Base-by-base conservation (phyloP, 2,888 invertebrate species). In the Xestobium rufovillosum region DNA sequence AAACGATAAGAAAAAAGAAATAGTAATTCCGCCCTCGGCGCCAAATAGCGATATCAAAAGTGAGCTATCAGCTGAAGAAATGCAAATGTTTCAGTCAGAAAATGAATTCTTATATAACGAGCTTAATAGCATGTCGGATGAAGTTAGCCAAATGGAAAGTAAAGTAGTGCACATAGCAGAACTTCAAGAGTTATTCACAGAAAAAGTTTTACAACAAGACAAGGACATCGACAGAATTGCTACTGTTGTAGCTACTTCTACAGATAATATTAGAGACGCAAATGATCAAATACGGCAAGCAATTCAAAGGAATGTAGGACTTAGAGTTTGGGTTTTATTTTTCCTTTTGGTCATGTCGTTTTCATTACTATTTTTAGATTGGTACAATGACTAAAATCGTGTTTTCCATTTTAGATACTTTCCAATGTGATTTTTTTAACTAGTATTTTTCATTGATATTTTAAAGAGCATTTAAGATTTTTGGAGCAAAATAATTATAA, bases 201-300 rank as follows among this genome's bases (percentile, higher is more conserved):
- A 97, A 74, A 97, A 85, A 78, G 78, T 98, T 13, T 67, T 95
- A 34, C 81, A 91, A 60, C 96, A 96, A 70, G 94, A 96, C 57
- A 82, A 83, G 54, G 92, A 94, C 53, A 85, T 98, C 48, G 92
- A 95, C 52, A 72, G 87, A 48, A 84, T 98, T 61, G 79, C 86
- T 23, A 86, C 83, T 36, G 84, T 85, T 3, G 89, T 95, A 1
- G 81, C 92, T 12, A 85, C 89, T 0, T 79, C 95, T 0, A 94
- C 95, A 1, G 96, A 96, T 65, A 95, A 96, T 66, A 84, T 98
- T 10, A 85, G 84, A 58, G 90, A 90, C 66, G 97, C 92, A 1
- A 98, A 98, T 67, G 94, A 95, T 56, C 94, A 96, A 67, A 90
- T 98, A 34, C 75, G 94, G 47, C 88, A 95, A 68, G 96, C 97